These are phyloP conservation scores for Rutilus rutilus DNA, from an alignment of 2,113 vertebrate genomes.

Conservation along the genomic window DNA sequence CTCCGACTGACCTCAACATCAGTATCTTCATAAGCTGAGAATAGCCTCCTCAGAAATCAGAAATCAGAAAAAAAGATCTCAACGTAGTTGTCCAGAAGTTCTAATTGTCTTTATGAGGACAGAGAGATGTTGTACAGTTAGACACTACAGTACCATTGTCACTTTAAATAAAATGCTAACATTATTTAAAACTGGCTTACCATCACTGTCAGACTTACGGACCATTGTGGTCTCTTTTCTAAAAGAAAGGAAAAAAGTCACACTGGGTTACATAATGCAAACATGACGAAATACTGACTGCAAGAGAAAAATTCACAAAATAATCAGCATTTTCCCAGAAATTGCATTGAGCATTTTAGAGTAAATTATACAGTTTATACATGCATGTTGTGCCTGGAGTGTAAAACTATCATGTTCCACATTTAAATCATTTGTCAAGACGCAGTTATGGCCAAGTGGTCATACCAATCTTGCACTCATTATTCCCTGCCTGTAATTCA, in stretches of 20 bases:
- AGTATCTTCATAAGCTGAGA: not conserved
- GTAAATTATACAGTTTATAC: not conserved
- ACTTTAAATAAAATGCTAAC: not conserved
- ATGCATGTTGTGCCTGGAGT: too few species aligned
- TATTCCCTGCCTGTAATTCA: too few species aligned
- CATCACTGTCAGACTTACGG: not conserved
- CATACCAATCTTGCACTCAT: too few species aligned
- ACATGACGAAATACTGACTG: not conserved
- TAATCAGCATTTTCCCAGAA: not conserved
- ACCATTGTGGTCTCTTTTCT: not conserved
- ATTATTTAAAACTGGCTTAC: not conserved
- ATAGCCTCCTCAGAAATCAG: not conserved
- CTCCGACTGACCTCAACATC: slow-evolving; percentile 8
- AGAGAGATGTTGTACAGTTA: not conserved
- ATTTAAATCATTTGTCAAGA: too few species aligned
- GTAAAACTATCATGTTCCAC: too few species aligned
- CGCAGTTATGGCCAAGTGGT: too few species aligned
- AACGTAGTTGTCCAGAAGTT: not conserved
- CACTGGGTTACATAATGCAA: not conserved
- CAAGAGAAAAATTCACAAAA: not conserved
- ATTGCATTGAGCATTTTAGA: not conserved
- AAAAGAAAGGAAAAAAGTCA: not conserved
- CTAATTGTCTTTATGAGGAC: not conserved
- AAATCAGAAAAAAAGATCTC: not conserved
- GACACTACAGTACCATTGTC: not conserved